Percentiles rank a stretch among this genome's conserved stretches.
Conservation (phyloP, 2,888 invertebrate species). For the Alitta virens region DNA sequence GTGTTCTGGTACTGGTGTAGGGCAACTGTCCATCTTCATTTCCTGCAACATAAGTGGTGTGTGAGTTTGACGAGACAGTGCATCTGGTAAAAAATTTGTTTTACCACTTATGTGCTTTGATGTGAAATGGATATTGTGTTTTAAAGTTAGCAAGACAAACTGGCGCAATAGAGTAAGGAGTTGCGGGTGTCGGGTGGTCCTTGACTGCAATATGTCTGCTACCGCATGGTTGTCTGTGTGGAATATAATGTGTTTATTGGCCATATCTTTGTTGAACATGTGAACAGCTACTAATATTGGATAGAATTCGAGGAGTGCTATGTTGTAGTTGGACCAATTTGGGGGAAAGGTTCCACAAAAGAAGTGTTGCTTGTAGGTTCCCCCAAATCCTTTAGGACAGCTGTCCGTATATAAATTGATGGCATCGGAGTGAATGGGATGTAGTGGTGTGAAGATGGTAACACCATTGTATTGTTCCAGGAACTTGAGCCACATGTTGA, state of each 20-base stretch:
- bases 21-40: not conserved
- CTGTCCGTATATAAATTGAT: not conserved
- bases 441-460: not conserved
- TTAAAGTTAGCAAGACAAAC: not conserved
- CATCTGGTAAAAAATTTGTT: not conserved
- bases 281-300: not conserved
- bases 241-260: not conserved
- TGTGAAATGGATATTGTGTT: not conserved
- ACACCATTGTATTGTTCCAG: not conserved
- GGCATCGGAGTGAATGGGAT: not conserved
- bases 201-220: not conserved
- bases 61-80: not conserved
- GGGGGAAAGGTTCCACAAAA: not conserved
- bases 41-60: not conserved
- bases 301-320: not conserved
- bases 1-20: not conserved
- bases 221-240: not conserved
- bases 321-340: not conserved
- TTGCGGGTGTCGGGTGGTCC: not conserved
- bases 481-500: not conserved
- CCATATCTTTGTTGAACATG: not conserved
- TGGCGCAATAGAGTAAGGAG: not conserved
- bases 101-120: not conserved
- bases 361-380: not conserved
- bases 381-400: not conserved